Percentiles rank a stretch among this genome's conserved stretches.
Evolutionary conservation across 2,113 vertebrate species (phyloP).

Genomic region (Perca flavescens): DNA sequence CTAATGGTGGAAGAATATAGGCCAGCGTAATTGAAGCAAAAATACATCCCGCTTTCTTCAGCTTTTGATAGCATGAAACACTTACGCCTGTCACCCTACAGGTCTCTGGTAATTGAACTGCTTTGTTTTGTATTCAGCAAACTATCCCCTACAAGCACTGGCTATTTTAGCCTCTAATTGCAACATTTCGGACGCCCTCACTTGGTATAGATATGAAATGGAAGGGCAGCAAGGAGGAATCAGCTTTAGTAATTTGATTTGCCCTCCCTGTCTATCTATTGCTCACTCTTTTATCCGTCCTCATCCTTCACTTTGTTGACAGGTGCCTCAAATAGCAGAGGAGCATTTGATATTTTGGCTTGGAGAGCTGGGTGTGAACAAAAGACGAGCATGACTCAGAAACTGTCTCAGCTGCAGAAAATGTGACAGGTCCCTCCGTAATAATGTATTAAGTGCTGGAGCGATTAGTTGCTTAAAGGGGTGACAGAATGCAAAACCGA

Average conservation of each 20-base stretch:
- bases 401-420: slow-evolving; percentile 68
- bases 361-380: slow-evolving; percentile 60
- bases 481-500: no score
- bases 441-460: no score
- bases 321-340: slow-evolving; percentile 65
- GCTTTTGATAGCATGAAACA: slow-evolving; percentile 69
- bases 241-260: slow-evolving; percentile 70
- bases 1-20: slow-evolving; percentile 59
- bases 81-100: slow-evolving; percentile 66
- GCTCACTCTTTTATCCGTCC: slow-evolving; percentile 48
- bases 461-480: not conserved
- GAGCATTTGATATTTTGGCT: slow-evolving; percentile 61
- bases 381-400: slow-evolving; percentile 55
- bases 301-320: slow-evolving; percentile 70
- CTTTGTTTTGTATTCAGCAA: slow-evolving; percentile 71
- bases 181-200: slow-evolving; percentile 63
- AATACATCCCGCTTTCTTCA: slow-evolving; percentile 61
- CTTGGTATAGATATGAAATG: slow-evolving; percentile 67
- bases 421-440: slow-evolving; percentile 70
- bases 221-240: slow-evolving; percentile 39
- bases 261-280: slow-evolving; percentile 41
- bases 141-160: slow-evolving; percentile 50
- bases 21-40: slow-evolving; percentile 68
- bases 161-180: slow-evolving; percentile 79
- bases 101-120: slow-evolving; percentile 73